Conservation (phyloP, 2,888 invertebrate species). For the Ochropleura leucogaster region DNA sequence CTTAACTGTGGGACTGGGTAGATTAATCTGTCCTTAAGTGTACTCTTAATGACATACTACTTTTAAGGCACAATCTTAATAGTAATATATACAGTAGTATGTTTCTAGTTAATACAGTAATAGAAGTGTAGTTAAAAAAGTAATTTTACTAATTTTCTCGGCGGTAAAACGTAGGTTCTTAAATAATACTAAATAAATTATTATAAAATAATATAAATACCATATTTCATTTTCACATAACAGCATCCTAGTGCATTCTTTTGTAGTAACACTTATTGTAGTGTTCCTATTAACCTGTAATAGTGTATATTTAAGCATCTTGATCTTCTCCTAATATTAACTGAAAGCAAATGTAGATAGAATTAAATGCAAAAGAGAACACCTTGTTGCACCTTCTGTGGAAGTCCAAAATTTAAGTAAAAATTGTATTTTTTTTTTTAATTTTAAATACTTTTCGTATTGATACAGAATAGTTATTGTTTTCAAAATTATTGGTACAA, state of each 20-base stretch:
- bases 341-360: constrained; percentile 42
- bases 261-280: constrained; percentile 60
- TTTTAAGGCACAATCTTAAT: constrained; percentile 54
- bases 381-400: constrained; percentile 29
- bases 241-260: constrained; percentile 62
- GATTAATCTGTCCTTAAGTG: constrained; percentile 79
- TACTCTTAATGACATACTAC: constrained; percentile 71
- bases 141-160: constrained; percentile 58
- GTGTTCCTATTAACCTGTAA: constrained; percentile 52
- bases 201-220: constrained; percentile 47
- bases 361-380: constrained; percentile 17
- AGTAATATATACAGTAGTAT: constrained; percentile 53
- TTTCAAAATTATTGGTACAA: constrained; percentile 13
- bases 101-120: constrained; percentile 58
- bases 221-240: constrained; percentile 60
- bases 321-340: constrained; percentile 36
- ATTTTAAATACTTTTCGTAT: constrained; percentile 18
- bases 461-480: constrained; percentile 3
- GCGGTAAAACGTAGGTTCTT: constrained; percentile 40
- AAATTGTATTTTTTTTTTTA: not conserved
- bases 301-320: constrained; percentile 62
- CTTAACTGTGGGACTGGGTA: constrained; percentile 69
- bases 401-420: constrained; percentile 20
- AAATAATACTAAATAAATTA: constrained; percentile 54
- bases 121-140: constrained; percentile 54